phyloP scores from a whole-genome alignment of 1,140 invertebrate species.

The Ladona fulva region DNA sequence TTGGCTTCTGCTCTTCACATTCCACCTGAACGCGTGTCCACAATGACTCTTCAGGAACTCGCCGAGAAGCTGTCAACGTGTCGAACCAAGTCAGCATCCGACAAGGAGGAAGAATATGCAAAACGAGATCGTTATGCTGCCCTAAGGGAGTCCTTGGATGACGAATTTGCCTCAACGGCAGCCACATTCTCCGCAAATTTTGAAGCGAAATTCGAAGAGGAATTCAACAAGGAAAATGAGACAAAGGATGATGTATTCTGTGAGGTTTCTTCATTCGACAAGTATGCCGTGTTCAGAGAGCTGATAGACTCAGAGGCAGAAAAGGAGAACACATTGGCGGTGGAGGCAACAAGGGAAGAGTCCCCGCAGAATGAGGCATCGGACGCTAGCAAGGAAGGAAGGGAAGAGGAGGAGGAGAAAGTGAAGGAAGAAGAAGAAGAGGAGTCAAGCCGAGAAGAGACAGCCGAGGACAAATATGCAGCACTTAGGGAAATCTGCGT shows the following conservation, averaged over 20 bases:
- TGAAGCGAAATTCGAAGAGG: conserved; percentile 32
- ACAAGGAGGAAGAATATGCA: conserved; percentile 13
- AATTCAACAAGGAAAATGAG: conserved; percentile 20
- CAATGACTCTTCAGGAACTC: conserved; percentile 73
- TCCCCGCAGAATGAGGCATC: not conserved
- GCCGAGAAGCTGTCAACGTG: conserved; percentile 57
- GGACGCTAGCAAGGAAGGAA: not conserved
- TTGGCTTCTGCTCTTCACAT: conserved; percentile 64
- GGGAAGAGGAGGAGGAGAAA: conserved; percentile 11
- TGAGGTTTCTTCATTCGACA: conserved; percentile 47
- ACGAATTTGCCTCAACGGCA: conserved; percentile 22
- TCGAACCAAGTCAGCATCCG: conserved; percentile 14
- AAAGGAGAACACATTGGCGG: conserved; percentile 22
- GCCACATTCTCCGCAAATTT: conserved; percentile 48
- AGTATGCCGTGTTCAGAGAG: conserved; percentile 78
- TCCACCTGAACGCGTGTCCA: conserved; percentile 63
- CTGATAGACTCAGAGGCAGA: conserved; percentile 32
- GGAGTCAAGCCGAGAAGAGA: conserved; percentile 19
- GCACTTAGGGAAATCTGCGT: conserved; percentile 58
- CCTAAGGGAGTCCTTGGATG: conserved; percentile 27
- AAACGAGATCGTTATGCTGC: conserved; percentile 21
- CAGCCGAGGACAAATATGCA: conserved; percentile 53
- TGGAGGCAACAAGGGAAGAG: not conserved
- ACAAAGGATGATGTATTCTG: conserved; percentile 19
- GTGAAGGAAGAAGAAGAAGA: conserved; percentile 24